Percentiles rank a stretch among this genome's conserved stretches.
Conservation (phyloP, 2,888 invertebrate species). For the Phlogophora meticulosa region DNA sequence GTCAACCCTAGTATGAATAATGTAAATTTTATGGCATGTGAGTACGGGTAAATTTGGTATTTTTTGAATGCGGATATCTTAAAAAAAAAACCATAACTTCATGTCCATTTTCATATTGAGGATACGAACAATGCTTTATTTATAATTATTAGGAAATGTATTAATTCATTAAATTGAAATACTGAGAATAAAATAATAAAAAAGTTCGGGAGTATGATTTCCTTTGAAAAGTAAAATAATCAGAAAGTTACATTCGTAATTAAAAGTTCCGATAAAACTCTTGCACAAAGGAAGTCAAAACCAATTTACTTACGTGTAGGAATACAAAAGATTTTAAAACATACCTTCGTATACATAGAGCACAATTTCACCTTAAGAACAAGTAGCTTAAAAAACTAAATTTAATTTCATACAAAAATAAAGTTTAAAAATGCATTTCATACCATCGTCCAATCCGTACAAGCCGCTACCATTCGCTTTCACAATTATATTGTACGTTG, state of each 20-base stretch:
- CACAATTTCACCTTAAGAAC: background rate
- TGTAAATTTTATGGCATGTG: constrained; percentile 32
- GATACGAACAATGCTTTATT: too few relatives aligned
- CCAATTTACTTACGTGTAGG: background rate
- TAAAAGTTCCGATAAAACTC: constrained; percentile 25
- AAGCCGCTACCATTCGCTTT: constrained; percentile 86
- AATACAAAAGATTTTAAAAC: background rate
- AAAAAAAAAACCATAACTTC: too few relatives aligned
- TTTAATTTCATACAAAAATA: constrained; percentile 3
- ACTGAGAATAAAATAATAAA: background rate
- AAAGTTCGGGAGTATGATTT: constrained; percentile 3
- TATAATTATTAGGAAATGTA: too few relatives aligned
- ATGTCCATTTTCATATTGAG: too few relatives aligned
- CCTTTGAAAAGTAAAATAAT: background rate
- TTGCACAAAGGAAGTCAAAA: constrained; percentile 6
- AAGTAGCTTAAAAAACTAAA: background rate
- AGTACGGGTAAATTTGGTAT: background rate
- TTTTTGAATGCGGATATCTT: too few relatives aligned
- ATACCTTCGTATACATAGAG: background rate
- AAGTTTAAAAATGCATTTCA: constrained; percentile 57
- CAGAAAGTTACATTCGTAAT: background rate
- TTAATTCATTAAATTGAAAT: too few relatives aligned
- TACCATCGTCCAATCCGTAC: constrained; percentile 87
- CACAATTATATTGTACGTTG: constrained; percentile 90
- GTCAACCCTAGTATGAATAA: constrained; percentile 19